A percentile compares a stretch with the other conserved stretches of the same genome.
Evolutionary conservation across 2,113 vertebrate genomes (phyloP).

Genomic region (Eonycteris spelaea): DNA sequence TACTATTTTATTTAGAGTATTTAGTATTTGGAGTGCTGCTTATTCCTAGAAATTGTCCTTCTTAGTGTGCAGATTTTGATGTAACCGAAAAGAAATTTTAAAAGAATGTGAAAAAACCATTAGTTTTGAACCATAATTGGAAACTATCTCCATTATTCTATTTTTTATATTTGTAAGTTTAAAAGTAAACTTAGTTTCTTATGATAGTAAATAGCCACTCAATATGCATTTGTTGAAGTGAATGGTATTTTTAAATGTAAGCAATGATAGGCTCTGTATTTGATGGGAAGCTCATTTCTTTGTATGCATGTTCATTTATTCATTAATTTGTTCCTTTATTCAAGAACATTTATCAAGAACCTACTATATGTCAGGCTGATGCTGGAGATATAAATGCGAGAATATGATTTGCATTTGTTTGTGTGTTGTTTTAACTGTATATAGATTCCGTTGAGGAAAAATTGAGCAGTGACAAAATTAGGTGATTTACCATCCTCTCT

Average conservation of each 20-base stretch:
- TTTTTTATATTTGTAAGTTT: slow-evolving; percentile 12
- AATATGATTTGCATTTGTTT: background rate
- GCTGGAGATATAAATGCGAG: background rate
- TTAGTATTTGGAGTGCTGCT: background rate
- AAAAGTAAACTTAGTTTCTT: slow-evolving; percentile 36
- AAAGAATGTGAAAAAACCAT: background rate
- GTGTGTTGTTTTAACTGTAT: background rate
- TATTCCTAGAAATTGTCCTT: background rate
- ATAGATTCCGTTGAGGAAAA: background rate
- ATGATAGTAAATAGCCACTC: background rate
- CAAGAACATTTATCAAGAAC: slow-evolving; percentile 1
- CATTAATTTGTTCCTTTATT: slow-evolving; percentile 29
- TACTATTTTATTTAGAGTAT: background rate
- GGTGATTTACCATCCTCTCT: background rate
- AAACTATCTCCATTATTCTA: background rate
- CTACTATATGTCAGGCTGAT: background rate
- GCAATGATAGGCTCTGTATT: background rate
- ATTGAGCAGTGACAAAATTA: background rate
- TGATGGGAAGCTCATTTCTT: background rate
- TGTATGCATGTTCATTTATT: background rate
- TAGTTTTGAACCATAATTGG: slow-evolving; percentile 18
- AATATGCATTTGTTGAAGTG: background rate
- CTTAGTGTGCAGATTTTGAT: slow-evolving; percentile 11
- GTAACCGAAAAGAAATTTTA: slow-evolving; percentile 36
- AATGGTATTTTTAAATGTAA: background rate